Evolutionary conservation across 1,140 invertebrate species (phyloP), one percentile per base, ranked within the genome.

Genomic region (Lasaia peninsularis): DNA sequence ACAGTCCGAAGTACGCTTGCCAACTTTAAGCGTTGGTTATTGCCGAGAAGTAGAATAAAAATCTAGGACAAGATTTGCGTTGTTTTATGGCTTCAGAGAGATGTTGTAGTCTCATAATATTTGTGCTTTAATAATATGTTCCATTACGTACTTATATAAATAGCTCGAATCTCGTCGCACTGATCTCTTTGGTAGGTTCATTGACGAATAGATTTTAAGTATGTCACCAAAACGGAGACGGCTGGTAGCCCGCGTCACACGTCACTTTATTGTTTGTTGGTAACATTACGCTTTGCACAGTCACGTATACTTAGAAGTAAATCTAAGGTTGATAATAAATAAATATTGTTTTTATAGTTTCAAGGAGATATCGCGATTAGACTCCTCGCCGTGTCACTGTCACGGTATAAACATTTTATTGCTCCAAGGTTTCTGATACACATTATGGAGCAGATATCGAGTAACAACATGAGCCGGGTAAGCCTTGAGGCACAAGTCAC

Each of bases 341-440:
- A 32, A 16, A 48, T 69, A 78, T 76, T 79, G 80, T 60, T 87
- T 82, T 88, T 86, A 85, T 87, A 84, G 84, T 87, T 81, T 83
- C 76, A 80, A 83, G 82, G 75, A 82, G 79, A 81, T 76, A 80
- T 79, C 77, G 76, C 74, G 72, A 75, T 77, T 75, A 81, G 75
- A 70, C 75, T 73, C 78, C 75, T 73, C 78, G 51, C 69, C 80
- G 71, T 60, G 62, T 56, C 75, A 74, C 74, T 71, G n/a, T n/a
- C n/a, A n/a, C n/a, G n/a, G n/a, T n/a, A 80, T 78, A 78, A 80
- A 80, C 80, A 72, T 61, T 79, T 78, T 72, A 74, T 62, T 62
- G 63, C 69, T 73, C 69, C 67, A 74, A 73, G 65, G 60, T 73
- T 76, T 71, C 65, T 49, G 55, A 72, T 73, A 57, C 69, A 67